Conservation (phyloP, 2,888 invertebrate species). For the Agonum fuliginosum region DNA sequence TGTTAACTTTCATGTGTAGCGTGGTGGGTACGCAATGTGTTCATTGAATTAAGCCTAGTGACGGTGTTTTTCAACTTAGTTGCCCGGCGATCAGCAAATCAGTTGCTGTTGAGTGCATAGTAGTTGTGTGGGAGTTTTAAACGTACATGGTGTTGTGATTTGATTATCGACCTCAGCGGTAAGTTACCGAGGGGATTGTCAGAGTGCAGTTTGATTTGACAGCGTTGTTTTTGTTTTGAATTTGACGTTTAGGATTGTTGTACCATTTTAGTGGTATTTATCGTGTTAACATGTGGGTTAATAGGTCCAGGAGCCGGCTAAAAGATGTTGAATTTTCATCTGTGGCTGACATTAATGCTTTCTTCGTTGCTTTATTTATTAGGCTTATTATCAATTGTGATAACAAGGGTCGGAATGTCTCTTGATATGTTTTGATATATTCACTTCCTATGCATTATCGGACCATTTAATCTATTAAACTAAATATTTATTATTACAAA, state of each 20-base stretch:
- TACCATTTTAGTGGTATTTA: no score
- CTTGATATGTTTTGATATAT: conserved; percentile 21
- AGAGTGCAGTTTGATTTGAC: no score
- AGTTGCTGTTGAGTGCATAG: background rate
- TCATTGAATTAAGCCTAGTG: conserved; percentile 23
- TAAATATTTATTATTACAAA: background rate
- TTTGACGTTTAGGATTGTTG: no score
- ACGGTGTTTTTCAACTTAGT: conserved; percentile 48
- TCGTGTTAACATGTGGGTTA: no score
- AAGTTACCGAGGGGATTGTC: background rate
- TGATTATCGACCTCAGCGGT: conserved; percentile 4
- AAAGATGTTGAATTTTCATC: no score
- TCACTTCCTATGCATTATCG: conserved; percentile 34
- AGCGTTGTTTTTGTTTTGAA: no score
- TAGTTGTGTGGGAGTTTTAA: conserved; percentile 45
- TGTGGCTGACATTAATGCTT: no score
- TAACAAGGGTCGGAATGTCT: conserved; percentile 23
- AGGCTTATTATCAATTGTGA: conserved; percentile 22
- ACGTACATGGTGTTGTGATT: conserved; percentile 20
- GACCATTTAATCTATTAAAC: conserved; percentile 15
- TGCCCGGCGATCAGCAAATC: conserved; percentile 12
- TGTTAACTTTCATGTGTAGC: conserved; percentile 23
- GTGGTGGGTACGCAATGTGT: conserved; percentile 47
- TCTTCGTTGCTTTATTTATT: background rate
- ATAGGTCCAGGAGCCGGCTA: no score